Evolutionary conservation across 2,888 invertebrate species (phyloP).

Genomic region (Sepioteuthis lessoniana): DNA sequence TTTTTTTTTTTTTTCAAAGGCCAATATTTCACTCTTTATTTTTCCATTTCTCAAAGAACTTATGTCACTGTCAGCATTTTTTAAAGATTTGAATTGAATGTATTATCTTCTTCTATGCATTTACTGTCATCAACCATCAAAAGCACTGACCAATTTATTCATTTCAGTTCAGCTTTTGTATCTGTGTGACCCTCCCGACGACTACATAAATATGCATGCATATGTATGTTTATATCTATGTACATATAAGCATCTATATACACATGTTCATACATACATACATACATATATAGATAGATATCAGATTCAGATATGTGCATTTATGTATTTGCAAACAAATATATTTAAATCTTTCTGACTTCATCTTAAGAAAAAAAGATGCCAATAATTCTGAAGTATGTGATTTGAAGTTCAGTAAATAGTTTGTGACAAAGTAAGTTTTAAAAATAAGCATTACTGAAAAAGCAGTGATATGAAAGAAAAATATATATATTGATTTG

Average conservation of each 20-base stretch:
- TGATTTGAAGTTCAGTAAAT: background rate
- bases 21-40: background rate
- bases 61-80: background rate
- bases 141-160: background rate
- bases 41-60: background rate
- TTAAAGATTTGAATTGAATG: background rate
- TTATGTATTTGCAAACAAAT: background rate
- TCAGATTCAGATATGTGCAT: background rate
- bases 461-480: background rate
- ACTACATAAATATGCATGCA: background rate
- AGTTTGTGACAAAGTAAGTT: slow-evolving; percentile 8
- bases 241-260: too few species aligned
- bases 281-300: background rate
- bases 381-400: background rate
- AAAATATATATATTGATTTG: background rate
- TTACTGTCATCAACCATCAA: background rate
- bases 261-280: background rate
- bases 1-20: background rate
- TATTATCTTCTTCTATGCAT: background rate
- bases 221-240: too few species aligned
- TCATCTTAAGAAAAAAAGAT: background rate
- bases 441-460: background rate
- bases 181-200: background rate
- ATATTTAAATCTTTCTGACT: slow-evolving; percentile 33
- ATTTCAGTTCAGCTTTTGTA: background rate